Conservation (phyloP, 1,140 invertebrate genomes). For the Fopius arisanus region DNA sequence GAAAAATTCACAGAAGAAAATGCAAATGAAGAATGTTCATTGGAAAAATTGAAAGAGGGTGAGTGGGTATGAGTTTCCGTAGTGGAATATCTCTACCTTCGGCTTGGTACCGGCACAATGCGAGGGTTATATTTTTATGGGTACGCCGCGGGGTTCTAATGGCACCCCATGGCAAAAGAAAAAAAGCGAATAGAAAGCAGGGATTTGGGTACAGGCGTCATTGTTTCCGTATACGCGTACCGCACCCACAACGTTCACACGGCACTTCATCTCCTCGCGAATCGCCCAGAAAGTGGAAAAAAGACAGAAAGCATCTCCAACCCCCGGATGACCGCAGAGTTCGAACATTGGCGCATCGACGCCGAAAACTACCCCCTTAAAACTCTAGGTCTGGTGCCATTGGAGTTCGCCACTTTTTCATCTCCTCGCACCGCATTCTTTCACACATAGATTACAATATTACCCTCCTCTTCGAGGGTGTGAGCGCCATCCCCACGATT, state of each 20-base stretch:
- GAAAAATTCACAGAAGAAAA: constrained; percentile 4
- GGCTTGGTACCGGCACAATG: neutral
- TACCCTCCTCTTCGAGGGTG: constrained; percentile 40
- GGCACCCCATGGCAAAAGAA: constrained; percentile 47
- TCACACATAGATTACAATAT: constrained; percentile 66
- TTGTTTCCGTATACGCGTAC: constrained; percentile 52
- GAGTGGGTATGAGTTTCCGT: neutral
- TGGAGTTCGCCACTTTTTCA: constrained; percentile 59
- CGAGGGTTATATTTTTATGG: constrained; percentile 55
- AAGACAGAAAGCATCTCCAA: constrained; percentile 2
- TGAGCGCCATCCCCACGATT: constrained; percentile 22
- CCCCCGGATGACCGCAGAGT: constrained; percentile 2
- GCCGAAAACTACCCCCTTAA: constrained; percentile 58
- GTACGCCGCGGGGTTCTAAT: constrained; percentile 53
- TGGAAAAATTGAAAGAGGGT: neutral
- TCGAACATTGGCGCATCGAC: constrained; percentile 33
- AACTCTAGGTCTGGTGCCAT: constrained; percentile 48
- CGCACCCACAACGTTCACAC: constrained; percentile 46
- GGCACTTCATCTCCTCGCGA: constrained; percentile 22
- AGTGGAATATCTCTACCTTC: constrained; percentile 24
- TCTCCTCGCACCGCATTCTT: constrained; percentile 58
- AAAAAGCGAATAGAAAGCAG: constrained; percentile 43
- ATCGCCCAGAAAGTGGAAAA: neutral
- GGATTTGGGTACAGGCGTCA: constrained; percentile 60
- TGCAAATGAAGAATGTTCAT: neutral